These are phyloP conservation scores for Argentina silus DNA, from an alignment of 2,797 vertebrate genomes.

Conservation along the genomic window DNA sequence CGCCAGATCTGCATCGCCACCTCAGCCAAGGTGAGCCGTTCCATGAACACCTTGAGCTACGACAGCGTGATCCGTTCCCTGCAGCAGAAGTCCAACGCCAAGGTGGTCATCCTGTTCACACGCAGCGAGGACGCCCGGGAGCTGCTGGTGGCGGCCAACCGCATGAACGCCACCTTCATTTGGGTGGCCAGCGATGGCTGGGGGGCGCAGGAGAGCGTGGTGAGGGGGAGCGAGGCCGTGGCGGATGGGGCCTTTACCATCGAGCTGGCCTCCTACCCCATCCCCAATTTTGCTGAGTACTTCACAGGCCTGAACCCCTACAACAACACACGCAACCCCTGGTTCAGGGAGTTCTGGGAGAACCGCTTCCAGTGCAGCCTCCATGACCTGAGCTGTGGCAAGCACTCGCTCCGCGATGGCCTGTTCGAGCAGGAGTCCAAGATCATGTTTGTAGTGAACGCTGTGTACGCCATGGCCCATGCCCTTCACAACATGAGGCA, in stretches of 20 bases:
- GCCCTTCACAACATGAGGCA: constrained; percentile 94
- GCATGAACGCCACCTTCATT: constrained; percentile 90
- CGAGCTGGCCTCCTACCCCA: constrained; percentile 92
- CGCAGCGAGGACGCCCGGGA: constrained; percentile 94
- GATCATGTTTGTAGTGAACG: constrained; percentile 97
- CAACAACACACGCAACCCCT: constrained; percentile 95
- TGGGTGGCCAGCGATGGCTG: constrained; percentile 99
- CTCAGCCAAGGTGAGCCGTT: constrained; percentile 96
- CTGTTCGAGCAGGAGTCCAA: constrained; percentile 96
- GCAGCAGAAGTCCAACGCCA: constrained; percentile 94
- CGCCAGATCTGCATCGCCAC: constrained; percentile 98
- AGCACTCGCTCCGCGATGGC: constrained; percentile 82
- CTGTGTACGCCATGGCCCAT: constrained; percentile 94
- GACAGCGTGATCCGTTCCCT: constrained; percentile 91
- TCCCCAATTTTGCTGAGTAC: constrained; percentile 89
- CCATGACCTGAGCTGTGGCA: constrained; percentile 83
- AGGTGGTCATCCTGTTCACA: constrained; percentile 93
- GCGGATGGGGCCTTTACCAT: constrained; percentile 96
- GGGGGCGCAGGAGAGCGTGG: constrained; percentile 96
- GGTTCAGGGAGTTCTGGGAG: constrained; percentile 98
- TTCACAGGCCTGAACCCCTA: constrained; percentile 89
- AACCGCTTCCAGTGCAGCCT: constrained; percentile 93
- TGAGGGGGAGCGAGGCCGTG: constrained; percentile 88
- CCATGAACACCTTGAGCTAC: constrained; percentile 91
- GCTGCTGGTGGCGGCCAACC: constrained; percentile 88